Conservation (phyloP, 2,888 invertebrate species). For the Vandiemenella viatica region DNA sequence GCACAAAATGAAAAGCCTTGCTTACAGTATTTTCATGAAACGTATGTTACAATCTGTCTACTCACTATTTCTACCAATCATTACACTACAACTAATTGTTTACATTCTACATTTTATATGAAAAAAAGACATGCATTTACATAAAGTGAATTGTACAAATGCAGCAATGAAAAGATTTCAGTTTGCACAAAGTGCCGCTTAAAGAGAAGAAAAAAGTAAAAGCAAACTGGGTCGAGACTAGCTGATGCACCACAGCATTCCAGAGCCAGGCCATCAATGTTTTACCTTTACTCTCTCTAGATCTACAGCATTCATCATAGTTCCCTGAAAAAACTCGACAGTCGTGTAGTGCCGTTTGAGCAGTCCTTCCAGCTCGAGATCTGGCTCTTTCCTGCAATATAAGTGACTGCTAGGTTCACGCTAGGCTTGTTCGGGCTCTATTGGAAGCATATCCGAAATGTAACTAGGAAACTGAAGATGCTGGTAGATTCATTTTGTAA, state of each 20-base stretch:
- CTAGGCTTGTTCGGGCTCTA: no score
- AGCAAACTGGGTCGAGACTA: slow-evolving; percentile 1
- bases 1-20: no score
- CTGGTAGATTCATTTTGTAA: no score
- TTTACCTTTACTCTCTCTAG: slow-evolving; percentile 98
- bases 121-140: no score
- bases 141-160: no score
- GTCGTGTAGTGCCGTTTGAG: slow-evolving; percentile 99
- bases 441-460: no score
- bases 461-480: no score
- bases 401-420: slow-evolving; percentile 4
- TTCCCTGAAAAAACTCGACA: slow-evolving; percentile 99
- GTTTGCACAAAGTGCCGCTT: not conserved
- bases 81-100: no score
- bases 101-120: no score
- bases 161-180: slow-evolving; percentile 1
- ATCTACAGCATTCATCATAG: slow-evolving; percentile 99
- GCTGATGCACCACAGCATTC: slow-evolving; percentile 2
- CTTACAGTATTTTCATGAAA: no score
- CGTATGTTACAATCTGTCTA: no score
- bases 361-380: slow-evolving; percentile 98
- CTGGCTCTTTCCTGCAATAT: slow-evolving; percentile 92
- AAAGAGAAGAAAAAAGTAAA: not conserved
- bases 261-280: slow-evolving; percentile 1
- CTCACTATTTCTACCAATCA: no score